Evolutionary conservation across 2,797 vertebrate genomes (phyloP), one percentile per base, ranked within the genome.

Genomic region (Karalla daura): DNA sequence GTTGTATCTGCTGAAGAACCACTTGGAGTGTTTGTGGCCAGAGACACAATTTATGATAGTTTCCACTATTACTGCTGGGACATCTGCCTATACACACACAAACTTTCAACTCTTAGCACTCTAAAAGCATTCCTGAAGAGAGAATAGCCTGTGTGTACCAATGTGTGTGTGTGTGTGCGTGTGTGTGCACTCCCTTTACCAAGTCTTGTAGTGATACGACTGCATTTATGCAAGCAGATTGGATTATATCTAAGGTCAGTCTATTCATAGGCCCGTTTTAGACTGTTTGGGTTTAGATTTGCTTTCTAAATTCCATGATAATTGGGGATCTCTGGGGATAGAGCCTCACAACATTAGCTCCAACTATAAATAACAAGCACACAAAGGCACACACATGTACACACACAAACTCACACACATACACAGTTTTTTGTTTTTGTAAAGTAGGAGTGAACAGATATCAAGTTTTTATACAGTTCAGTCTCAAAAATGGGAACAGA

Each of bases 301-400:
- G 90, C 89, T 92, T 91, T 93, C 90, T 90, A 88, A 93, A 94
- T 94, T 93, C 92, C 92, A 88, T 64, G 45, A 86, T 94, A 93
- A 94, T 92, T 91, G 85, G 81, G 77, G 89, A 89, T 88, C 92
- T 89, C 88, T 75, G 2, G 88, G 87, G 91, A 92, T 72, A 63
- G 82, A 79, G 85, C 80, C 79, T 85, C 55, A 85, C 74, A 91
- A 90, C 83, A 87, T 84, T 76, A 83, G 60, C 67, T 67, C 52
- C 37, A 33, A 71, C 87, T 93, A 91, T 89, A 91, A 91, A 93
- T 93, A 93, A 88, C 82, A 45, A 76, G 39, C 47, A 46, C 35
- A 58, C 52, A 84, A 76, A 78, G 54, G 71, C 47, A 41, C 41
- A 39, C 23, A 55, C 20, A 23, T 35, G 23, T 2, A 9, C 44